A percentile compares a stretch with the other conserved stretches of the same genome.
Evolutionary conservation across 2,113 vertebrate species (phyloP).

Genomic region (Vimba vimba): DNA sequence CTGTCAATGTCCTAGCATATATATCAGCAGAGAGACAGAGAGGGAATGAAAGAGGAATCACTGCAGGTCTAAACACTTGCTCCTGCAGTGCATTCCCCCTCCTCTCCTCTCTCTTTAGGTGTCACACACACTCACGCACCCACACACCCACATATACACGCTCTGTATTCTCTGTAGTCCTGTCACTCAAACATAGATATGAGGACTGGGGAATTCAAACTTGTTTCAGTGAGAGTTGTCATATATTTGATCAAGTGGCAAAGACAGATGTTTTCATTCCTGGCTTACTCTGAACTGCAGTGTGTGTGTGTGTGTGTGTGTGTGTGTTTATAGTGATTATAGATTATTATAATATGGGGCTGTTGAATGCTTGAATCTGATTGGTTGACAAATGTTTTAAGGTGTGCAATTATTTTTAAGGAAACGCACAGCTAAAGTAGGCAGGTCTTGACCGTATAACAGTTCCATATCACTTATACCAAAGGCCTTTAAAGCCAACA

Average conservation of each 20-base stretch:
- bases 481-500: too few species aligned
- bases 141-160: slow-evolving; percentile 32
- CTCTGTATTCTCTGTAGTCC: background rate
- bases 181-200: background rate
- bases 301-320: background rate
- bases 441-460: too few species aligned
- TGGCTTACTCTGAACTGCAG: slow-evolving; percentile 21
- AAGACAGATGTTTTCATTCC: background rate
- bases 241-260: background rate
- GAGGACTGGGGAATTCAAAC: background rate
- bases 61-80: slow-evolving; percentile 58
- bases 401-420: too few species aligned
- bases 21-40: slow-evolving; percentile 37
- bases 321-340: background rate
- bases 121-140: slow-evolving; percentile 42
- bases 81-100: slow-evolving; percentile 55
- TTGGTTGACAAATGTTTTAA: too few species aligned
- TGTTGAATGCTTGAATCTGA: too few species aligned
- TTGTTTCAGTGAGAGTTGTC: background rate
- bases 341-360: background rate
- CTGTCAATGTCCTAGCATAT: slow-evolving; percentile 39
- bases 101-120: slow-evolving; percentile 40
- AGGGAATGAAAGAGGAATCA: slow-evolving; percentile 49
- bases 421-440: too few species aligned
- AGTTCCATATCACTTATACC: too few species aligned